phyloP scores from a whole-genome alignment of 2,888 invertebrate species.

The Phyllotreta striolata region DNA sequence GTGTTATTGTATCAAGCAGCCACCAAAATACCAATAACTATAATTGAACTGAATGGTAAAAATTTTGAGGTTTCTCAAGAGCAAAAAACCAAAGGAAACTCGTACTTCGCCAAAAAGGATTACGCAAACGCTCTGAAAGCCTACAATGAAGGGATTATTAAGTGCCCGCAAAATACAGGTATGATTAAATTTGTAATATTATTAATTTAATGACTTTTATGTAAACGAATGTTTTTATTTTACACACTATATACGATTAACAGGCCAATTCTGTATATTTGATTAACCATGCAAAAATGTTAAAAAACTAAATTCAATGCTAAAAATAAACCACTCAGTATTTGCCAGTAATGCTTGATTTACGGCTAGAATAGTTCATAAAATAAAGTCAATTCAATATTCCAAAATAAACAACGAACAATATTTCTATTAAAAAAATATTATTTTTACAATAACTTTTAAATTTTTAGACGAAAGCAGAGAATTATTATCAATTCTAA shows the following conservation, averaged over 20 bases:
- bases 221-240: too few species aligned
- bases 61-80: slow-evolving; percentile 67
- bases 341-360: too few species aligned
- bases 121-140: slow-evolving; percentile 72
- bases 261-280: too few species aligned
- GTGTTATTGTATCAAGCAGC: slow-evolving; percentile 66
- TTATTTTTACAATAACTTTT: too few species aligned
- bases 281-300: too few species aligned
- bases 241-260: too few species aligned
- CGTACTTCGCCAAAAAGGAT: slow-evolving; percentile 74
- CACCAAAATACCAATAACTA: slow-evolving; percentile 52
- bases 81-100: slow-evolving; percentile 76
- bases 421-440: slow-evolving; percentile 3
- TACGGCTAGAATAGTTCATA: neutral
- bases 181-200: slow-evolving; percentile 52
- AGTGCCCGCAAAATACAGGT: slow-evolving; percentile 75
- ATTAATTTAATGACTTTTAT: neutral
- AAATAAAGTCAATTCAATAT: neutral
- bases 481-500: slow-evolving; percentile 70
- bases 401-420: slow-evolving; percentile 1
- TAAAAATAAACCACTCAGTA: too few species aligned
- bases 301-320: too few species aligned
- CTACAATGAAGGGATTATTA: slow-evolving; percentile 75
- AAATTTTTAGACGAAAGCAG: slow-evolving; percentile 61
- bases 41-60: slow-evolving; percentile 60